Evolutionary conservation across 2,888 invertebrate species (phyloP).

Genomic region (Hirtodrosophila alboralis): DNA sequence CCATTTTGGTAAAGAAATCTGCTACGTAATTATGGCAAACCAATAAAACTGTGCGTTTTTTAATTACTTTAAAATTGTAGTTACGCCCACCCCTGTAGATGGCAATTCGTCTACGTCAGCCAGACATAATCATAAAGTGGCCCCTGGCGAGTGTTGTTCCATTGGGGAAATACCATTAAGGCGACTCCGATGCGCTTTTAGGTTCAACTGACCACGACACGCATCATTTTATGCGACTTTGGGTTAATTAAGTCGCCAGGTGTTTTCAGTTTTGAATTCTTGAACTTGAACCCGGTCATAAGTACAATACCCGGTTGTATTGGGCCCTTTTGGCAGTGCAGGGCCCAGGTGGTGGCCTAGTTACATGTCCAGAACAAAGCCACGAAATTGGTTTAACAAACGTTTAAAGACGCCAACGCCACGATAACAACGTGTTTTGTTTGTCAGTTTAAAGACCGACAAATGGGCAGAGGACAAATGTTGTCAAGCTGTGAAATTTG

Average conservation of each 20-base stretch:
- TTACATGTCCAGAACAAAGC: constrained; percentile 42
- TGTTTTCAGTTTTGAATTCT: too few species aligned
- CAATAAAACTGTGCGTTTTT: constrained; percentile 52
- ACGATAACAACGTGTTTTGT: constrained; percentile 43
- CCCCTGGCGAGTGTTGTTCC: constrained; percentile 24
- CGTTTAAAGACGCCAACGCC: constrained; percentile 35
- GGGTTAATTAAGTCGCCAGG: constrained; percentile 73
- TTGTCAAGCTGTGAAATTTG: constrained; percentile 59
- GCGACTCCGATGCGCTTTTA: constrained; percentile 49
- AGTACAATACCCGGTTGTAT: too few species aligned
- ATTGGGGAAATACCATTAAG: constrained; percentile 41
- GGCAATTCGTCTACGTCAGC: constrained; percentile 75
- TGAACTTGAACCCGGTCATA: not conserved
- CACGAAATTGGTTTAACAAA: constrained; percentile 24
- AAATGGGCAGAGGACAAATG: constrained; percentile 53
- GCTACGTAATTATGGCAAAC: constrained; percentile 8
- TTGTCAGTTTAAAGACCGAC: constrained; percentile 61
- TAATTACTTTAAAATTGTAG: constrained; percentile 60
- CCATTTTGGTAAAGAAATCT: constrained; percentile 2
- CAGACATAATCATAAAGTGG: constrained; percentile 30
- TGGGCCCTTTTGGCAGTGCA: constrained; percentile 29
- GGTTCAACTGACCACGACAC: constrained; percentile 57
- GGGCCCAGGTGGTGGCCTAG: constrained; percentile 41
- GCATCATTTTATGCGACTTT: constrained; percentile 64
- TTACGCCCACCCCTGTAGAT: constrained; percentile 53